Percentiles rank a stretch among this genome's conserved stretches.
Conservation (phyloP, 2,113 vertebrate species). For the Malurus cyaneus region DNA sequence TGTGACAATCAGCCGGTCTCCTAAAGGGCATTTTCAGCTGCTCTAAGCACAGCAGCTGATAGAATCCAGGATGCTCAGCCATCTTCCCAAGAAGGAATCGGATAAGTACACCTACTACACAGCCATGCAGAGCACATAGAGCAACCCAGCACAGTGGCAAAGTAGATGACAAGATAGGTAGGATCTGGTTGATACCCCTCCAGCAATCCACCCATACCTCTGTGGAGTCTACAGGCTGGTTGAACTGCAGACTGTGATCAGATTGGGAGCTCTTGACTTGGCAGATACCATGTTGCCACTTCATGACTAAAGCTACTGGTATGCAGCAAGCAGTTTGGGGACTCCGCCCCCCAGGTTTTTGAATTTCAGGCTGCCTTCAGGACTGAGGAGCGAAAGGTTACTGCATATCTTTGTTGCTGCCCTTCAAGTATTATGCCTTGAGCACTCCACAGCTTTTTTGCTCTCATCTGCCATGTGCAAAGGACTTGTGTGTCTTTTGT, state of each 20-base stretch:
- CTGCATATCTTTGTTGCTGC: not conserved
- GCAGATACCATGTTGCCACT: not conserved
- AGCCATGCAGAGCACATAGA: not conserved
- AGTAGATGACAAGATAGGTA: not conserved
- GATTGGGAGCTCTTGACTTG: not conserved
- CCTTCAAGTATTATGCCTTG: not conserved
- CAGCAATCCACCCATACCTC: not conserved
- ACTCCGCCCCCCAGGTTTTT: not conserved
- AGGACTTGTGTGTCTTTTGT: not conserved
- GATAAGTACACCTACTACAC: not conserved
- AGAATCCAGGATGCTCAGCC: not conserved
- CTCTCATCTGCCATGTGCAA: not conserved
- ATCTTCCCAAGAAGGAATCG: not conserved
- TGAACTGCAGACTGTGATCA: not conserved
- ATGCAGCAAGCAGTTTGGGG: not conserved
- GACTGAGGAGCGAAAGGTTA: fast-evolving
- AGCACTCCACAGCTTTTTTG: not conserved
- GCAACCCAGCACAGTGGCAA: not conserved
- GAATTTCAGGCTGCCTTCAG: not conserved
- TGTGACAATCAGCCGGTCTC: not conserved
- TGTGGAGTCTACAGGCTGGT: too few relatives aligned
- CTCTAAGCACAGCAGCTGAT: not conserved
- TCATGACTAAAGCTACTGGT: not conserved
- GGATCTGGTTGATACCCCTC: not conserved
- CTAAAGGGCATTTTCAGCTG: not conserved